A percentile compares a stretch with the other conserved stretches of the same genome.
These are phyloP conservation scores for Albula glossodonta DNA, from an alignment of 2,113 vertebrate genomes.

Conservation along the genomic window DNA sequence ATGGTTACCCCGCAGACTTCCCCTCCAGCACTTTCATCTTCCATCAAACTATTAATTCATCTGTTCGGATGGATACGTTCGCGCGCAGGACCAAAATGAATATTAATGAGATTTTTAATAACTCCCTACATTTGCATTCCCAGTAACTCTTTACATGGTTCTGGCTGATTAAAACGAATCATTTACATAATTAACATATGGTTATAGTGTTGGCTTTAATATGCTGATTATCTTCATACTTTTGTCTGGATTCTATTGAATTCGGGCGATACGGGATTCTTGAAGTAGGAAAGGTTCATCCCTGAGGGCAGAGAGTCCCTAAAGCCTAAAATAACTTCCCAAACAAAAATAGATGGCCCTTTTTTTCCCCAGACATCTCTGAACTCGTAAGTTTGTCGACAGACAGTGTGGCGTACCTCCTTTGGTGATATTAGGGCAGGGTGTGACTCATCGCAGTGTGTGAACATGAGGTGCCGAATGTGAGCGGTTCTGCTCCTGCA, in stretches of 20 bases:
- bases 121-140: constrained; percentile 90
- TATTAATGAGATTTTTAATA: constrained; percentile 98
- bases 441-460: neutral
- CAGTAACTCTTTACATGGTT: constrained; percentile 92
- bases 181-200: constrained; percentile 99
- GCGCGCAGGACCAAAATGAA: constrained; percentile 85
- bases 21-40: constrained; percentile 89
- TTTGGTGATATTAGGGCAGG: neutral
- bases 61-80: constrained; percentile 84
- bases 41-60: constrained; percentile 94
- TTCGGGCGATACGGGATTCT: constrained; percentile 83
- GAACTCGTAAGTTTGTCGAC: neutral
- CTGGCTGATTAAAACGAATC: constrained; percentile 96
- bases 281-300: constrained; percentile 80
- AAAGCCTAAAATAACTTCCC: constrained; percentile 59
- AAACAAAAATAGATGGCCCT: constrained; percentile 42
- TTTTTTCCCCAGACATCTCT: constrained; percentile 33
- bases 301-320: constrained; percentile 70
- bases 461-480: neutral
- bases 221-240: constrained; percentile 90
- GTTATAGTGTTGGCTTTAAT: constrained; percentile 92
- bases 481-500: neutral
- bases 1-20: constrained; percentile 80
- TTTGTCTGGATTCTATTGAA: constrained; percentile 86
- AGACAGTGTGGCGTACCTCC: constrained; percentile 8